A percentile compares a stretch with the other conserved stretches of the same genome.
phyloP scores from a whole-genome alignment of 2,888 invertebrate species.

The Thalpophila matura region DNA sequence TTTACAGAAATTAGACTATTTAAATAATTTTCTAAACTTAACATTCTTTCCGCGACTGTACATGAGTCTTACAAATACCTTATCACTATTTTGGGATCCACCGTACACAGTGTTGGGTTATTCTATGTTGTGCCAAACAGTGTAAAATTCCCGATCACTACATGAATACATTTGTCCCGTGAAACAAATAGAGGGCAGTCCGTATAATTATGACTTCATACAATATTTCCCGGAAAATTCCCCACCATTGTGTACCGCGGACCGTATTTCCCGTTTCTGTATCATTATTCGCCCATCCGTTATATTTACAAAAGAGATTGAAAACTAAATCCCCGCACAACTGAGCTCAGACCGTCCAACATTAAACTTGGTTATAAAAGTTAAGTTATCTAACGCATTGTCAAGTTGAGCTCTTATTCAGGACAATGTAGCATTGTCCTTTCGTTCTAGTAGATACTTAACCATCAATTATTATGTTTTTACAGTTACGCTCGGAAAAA shows the following conservation, averaged over 20 bases:
- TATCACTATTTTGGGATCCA: constrained; percentile 44
- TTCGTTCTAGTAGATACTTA: background rate
- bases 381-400: background rate
- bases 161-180: constrained; percentile 42
- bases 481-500: constrained; percentile 45
- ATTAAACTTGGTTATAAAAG: constrained; percentile 37
- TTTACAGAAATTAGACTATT: constrained; percentile 63
- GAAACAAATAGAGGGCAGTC: constrained; percentile 60
- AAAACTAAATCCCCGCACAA: constrained; percentile 40
- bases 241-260: constrained; percentile 47
- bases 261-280: constrained; percentile 24
- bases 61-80: constrained; percentile 58
- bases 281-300: constrained; percentile 32
- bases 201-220: constrained; percentile 43
- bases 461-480: constrained; percentile 7
- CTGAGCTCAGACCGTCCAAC: constrained; percentile 37
- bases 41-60: constrained; percentile 67
- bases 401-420: background rate
- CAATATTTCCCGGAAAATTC: constrained; percentile 18
- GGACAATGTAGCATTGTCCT: background rate
- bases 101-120: constrained; percentile 53
- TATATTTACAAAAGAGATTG: constrained; percentile 54
- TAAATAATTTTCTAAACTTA: constrained; percentile 61
- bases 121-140: constrained; percentile 20
- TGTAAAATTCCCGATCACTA: constrained; percentile 32